Conservation (phyloP, 2,888 invertebrate species). For the Nomada goodeniana region DNA sequence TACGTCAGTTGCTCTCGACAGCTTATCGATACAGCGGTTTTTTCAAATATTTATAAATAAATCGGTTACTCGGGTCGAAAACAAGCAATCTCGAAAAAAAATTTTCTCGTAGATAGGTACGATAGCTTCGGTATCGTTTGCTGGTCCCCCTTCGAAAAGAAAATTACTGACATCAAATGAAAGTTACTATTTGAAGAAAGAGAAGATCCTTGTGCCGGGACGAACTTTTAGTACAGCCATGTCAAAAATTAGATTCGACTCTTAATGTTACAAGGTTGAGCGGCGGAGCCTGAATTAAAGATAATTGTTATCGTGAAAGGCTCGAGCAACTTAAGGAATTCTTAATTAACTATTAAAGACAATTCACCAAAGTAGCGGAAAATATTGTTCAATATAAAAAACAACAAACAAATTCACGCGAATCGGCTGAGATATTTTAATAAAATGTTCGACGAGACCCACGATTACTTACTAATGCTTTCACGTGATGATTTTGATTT, state of each 20-base stretch:
- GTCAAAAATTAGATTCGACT: no score
- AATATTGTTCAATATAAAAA: neutral
- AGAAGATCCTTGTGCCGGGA: no score
- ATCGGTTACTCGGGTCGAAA: slow-evolving; percentile 12
- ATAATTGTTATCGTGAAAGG: no score
- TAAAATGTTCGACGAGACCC: slow-evolving; percentile 13
- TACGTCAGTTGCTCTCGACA: slow-evolving; percentile 16
- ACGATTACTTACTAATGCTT: neutral
- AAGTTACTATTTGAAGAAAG: no score
- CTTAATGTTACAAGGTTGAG: no score
- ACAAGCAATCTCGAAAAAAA: slow-evolving; percentile 10
- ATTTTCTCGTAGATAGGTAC: neutral
- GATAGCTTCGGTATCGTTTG: neutral
- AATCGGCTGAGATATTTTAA: neutral
- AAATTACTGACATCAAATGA: no score
- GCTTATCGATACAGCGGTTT: slow-evolving; percentile 12
- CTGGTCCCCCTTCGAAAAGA: no score
- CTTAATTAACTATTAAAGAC: no score
- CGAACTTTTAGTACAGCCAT: no score
- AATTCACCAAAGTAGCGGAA: neutral
- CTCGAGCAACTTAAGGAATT: no score
- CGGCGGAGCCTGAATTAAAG: no score
- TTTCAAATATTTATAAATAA: slow-evolving; percentile 24
- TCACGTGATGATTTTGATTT: neutral
- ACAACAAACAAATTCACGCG: slow-evolving; percentile 1